Base-by-base conservation (phyloP, 2,888 invertebrate genomes). In the Eugnorisma glareosa region DNA sequence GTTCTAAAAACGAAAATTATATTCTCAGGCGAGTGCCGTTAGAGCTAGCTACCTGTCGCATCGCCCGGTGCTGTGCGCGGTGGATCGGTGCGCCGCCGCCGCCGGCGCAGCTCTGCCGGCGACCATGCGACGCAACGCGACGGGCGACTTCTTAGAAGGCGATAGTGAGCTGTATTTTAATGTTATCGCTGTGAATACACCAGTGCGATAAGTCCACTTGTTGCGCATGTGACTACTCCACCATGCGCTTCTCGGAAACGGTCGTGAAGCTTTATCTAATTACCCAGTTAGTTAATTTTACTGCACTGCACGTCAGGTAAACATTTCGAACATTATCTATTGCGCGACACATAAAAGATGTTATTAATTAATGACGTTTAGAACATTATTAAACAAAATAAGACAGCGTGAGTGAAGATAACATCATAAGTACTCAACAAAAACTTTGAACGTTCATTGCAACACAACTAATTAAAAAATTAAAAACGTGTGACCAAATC, bases 11-110 rank as follows among this genome's bases (percentile, higher is more conserved):
- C 92, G 86, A 93, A 95, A 94, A 94, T 95, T 92, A 92, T 94
- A 94, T 93, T 94, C 93, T 93, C 91, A 91, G 90, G 89, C 83
- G 90, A 94, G 93, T 96, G 92, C 96, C 96, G 96, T 96, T 96
- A 96, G 91, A 90, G 92, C 94, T 96, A 96, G 92, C 94, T 96
- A 96, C 96, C 96, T 96, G 96, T 95, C 95, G 94, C 94, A 90
- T 89, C 89, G 90, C 87, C 51, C 73, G 64, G 68, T 76, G 63
- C 73, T 73, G 84, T 75, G 79, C 75, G 67, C 77, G 67, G 84
- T 74, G 79, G 72, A 73, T 82, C 69, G 68, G 63, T 83, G 85
- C 76, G 85, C 86, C 57, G n/a, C 68, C 86, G 75, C 84, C 76
- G 85, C 86, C 57, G n/a, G 72, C 86, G 76, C 84, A 84, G 71